Conservation (phyloP, 2,797 vertebrate species). For the Sternotherus odoratus region DNA sequence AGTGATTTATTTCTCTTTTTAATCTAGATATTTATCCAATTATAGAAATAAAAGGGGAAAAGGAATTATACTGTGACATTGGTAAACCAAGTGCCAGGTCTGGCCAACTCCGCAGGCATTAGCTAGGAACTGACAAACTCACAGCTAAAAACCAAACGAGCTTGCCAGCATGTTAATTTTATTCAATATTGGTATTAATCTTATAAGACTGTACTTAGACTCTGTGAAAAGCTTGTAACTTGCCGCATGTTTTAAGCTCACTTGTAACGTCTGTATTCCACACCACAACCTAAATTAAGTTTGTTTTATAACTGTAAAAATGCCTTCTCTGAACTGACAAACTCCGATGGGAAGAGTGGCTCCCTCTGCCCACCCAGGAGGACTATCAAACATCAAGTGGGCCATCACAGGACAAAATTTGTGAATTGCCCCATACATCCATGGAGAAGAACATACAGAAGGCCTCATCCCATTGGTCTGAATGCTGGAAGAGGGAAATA, state of each 20-base stretch:
- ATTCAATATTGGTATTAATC: not conserved
- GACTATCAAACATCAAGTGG: not conserved
- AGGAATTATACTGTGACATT: not conserved
- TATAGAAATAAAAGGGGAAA: slow-evolving; percentile 20
- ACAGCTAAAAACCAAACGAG: not conserved
- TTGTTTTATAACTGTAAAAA: not conserved
- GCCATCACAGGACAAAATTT: not conserved
- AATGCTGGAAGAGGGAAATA: not conserved
- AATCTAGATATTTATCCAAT: slow-evolving; percentile 14
- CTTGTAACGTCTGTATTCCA: not conserved
- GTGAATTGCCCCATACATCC: not conserved
- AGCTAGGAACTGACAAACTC: not conserved
- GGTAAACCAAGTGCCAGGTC: not conserved
- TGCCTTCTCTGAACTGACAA: not conserved
- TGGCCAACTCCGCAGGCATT: not conserved
- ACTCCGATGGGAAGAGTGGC: not conserved
- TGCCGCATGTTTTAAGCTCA: not conserved
- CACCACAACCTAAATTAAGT: not conserved
- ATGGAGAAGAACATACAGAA: not conserved
- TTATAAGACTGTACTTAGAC: not conserved
- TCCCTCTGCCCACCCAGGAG: not conserved
- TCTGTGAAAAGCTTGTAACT: not conserved
- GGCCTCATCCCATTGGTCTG: not conserved
- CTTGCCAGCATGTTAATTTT: not conserved
- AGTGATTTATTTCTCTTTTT: not conserved